These are phyloP conservation scores for Cheilosia grossa DNA, from an alignment of 2,888 invertebrate genomes.

Conservation along the genomic window DNA sequence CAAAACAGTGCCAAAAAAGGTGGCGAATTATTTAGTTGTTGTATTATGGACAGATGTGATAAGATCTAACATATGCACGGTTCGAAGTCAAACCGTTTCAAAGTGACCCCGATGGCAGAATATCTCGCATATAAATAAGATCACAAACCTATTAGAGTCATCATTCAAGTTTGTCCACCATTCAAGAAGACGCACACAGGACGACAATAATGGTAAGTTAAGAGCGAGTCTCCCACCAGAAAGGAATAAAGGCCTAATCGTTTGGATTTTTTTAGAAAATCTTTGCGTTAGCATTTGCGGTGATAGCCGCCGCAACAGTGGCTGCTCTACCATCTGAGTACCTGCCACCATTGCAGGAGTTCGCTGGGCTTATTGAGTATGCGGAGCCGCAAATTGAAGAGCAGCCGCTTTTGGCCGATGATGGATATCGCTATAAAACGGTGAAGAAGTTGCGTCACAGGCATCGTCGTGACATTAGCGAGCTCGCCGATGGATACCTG, in stretches of 20 bases:
- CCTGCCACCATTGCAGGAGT: conserved; percentile 58
- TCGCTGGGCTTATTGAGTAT: conserved; percentile 76
- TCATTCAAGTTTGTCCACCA: conserved; percentile 29
- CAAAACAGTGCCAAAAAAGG: no score
- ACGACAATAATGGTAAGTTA: conserved; percentile 39
- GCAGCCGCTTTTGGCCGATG: conserved; percentile 52
- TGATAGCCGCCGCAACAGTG: conserved; percentile 79
- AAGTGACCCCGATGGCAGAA: conserved; percentile 14
- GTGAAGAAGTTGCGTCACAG: conserved; percentile 53
- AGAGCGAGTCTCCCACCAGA: background rate
- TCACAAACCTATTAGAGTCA: background rate
- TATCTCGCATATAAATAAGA: conserved; percentile 32
- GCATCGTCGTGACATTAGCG: conserved; percentile 79
- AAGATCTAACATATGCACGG: background rate
- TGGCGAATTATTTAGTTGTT: no score
- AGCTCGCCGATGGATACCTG: conserved; percentile 79
- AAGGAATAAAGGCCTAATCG: conserved; percentile 15
- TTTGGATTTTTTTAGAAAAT: conserved; percentile 77
- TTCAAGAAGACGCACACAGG: background rate
- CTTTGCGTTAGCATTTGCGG: conserved; percentile 79
- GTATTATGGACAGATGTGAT: background rate
- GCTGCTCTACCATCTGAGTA: conserved; percentile 65
- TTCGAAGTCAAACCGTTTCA: background rate
- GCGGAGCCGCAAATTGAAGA: conserved; percentile 68
- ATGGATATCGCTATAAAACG: conserved; percentile 65